phyloP scores from a whole-genome alignment of 2,888 invertebrate genomes.

The Tubulanus polymorphus region DNA sequence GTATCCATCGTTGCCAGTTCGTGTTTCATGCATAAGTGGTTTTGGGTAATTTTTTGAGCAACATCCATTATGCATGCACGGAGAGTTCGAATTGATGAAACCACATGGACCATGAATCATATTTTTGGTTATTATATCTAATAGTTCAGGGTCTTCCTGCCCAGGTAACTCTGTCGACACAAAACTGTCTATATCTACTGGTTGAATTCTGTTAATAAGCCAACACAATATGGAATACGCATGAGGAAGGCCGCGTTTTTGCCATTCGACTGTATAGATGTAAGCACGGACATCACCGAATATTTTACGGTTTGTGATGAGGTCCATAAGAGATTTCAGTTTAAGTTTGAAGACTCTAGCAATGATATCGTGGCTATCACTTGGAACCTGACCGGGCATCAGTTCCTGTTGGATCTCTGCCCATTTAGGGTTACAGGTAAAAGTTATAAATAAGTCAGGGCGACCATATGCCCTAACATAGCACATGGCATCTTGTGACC shows the following conservation, averaged over 20 bases:
- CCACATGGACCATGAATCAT: conserved; percentile 37
- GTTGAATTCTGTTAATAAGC: conserved; percentile 25
- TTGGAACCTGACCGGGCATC: conserved; percentile 5
- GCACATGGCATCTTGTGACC: conserved; percentile 54
- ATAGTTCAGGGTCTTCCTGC: conserved; percentile 18
- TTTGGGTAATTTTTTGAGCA: conserved; percentile 52
- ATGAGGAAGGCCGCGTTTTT: conserved; percentile 43
- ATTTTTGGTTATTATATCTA: conserved; percentile 16
- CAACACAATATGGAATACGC: conserved; percentile 30
- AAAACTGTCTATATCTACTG: conserved; percentile 18
- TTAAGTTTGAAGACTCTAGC: conserved; percentile 18
- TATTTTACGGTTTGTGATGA: conserved; percentile 18
- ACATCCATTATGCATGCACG: conserved; percentile 49
- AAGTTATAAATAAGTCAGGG: conserved; percentile 50
- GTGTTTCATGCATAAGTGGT: conserved; percentile 29
- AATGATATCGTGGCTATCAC: conserved; percentile 13
- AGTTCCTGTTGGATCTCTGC: conserved; percentile 15
- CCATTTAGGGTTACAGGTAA: conserved; percentile 22
- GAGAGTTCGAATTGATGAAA: conserved; percentile 24
- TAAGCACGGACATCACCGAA: conserved; percentile 24
- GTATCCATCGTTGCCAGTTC: conserved; percentile 39
- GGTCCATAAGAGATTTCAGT: conserved; percentile 10
- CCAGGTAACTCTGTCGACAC: conserved; percentile 26
- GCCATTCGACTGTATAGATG: conserved; percentile 36
- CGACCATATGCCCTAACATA: conserved; percentile 51